Conservation (phyloP, 2,888 invertebrate species). For the Phanerotoma sp. region DNA sequence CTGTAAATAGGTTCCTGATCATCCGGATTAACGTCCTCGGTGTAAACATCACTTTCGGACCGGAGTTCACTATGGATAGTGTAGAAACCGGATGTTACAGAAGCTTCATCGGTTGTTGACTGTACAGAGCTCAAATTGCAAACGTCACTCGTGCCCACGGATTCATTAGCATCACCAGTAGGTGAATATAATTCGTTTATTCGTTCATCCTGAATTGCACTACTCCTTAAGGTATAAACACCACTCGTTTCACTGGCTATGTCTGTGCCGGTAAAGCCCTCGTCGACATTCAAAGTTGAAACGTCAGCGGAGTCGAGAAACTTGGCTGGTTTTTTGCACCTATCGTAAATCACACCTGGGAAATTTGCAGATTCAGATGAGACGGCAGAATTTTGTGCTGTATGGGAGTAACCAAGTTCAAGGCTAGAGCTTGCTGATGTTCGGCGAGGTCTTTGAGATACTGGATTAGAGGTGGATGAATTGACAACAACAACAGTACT, state of each 20-base stretch:
- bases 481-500: constrained; percentile 80
- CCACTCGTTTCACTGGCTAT: constrained; percentile 81
- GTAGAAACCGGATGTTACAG: constrained; percentile 55
- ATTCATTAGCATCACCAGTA: constrained; percentile 46
- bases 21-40: constrained; percentile 44
- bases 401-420: constrained; percentile 83
- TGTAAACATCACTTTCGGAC: constrained; percentile 55
- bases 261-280: constrained; percentile 43
- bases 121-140: constrained; percentile 52
- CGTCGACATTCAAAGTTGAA: constrained; percentile 53
- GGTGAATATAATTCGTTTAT: constrained; percentile 48
- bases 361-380: constrained; percentile 67
- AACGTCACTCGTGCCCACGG: constrained; percentile 48
- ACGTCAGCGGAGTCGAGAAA: constrained; percentile 53
- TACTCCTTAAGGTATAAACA: constrained; percentile 74
- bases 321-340: constrained; percentile 48
- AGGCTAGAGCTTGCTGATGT: constrained; percentile 79
- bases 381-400: constrained; percentile 80
- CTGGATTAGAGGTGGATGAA: constrained; percentile 52
- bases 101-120: constrained; percentile 55
- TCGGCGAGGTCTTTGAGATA: constrained; percentile 57
- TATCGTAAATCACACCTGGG: constrained; percentile 53
- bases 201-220: constrained; percentile 53
- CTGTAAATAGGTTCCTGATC: constrained; percentile 55
- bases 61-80: constrained; percentile 54